Evolutionary conservation across 2,888 invertebrate species (phyloP), one percentile per base, ranked within the genome.

Genomic region (Danaus chrysippus): DNA sequence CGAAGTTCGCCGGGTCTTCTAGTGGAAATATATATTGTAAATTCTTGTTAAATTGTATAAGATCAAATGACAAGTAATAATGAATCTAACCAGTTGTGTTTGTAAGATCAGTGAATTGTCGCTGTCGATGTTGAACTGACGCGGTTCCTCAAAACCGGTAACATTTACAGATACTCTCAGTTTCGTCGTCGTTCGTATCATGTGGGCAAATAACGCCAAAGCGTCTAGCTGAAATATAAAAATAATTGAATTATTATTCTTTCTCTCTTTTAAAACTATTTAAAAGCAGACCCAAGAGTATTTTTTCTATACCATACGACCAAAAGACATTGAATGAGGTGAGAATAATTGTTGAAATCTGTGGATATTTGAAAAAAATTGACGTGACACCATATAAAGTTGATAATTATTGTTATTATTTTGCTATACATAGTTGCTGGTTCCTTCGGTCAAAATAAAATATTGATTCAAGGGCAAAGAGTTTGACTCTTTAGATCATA

Each of bases 101-200:
- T 98, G 97, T 54, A 97, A 92, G 60, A 97, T 94, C 86, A 97
- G 93, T 0, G 95, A 92, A 74, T 96, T 97, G 64, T 94, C 94
- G 57, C 93, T 92, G 74, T 94, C 95, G 9, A 97, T 93, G 70
- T 93, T 94, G 74, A 96, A 93, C 64, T 92, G 91, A 44, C 91
- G 87, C 15, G 84, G 79, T 68, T 91, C 92, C 58, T 92, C 91
- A 0, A 83, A 83, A 1, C 82, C 85, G 3, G 83, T 83, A 3
- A 87, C 84, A 60, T 86, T 87, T 23, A 87, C 85, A 0, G 86
- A 81, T 53, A 90, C 73, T 54, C 90, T 78, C 15, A 91, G 68
- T 66, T 90, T 90, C 5, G 81, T 85, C 0, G 85, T 67, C 0
- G 86, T 76, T 65, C 79, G 84, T 17, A 82, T 81, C 2, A 77